Percentiles rank a stretch among this genome's conserved stretches.
Conservation (phyloP, 92 coral and sea anemone genomes). For the Heliopora coerulea region DNA sequence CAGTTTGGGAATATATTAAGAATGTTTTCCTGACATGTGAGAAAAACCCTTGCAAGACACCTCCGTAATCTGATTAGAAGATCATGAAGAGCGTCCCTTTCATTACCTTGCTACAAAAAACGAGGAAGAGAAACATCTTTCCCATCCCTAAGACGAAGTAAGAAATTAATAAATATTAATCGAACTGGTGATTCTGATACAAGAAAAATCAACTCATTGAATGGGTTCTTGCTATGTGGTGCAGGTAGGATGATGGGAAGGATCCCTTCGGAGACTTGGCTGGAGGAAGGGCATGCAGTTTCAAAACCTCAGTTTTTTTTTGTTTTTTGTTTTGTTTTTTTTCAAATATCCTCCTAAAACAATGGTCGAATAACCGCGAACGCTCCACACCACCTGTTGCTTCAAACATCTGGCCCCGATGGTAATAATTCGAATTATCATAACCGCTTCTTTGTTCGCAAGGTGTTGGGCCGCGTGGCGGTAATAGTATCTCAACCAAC, state of each 20-base stretch:
- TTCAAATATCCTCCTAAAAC: neutral
- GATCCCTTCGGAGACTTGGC: too few relatives aligned
- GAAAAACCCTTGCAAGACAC: neutral
- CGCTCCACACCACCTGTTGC: slow-evolving; percentile 36
- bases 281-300: too few relatives aligned
- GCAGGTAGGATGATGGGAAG: neutral
- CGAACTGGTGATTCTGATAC: slow-evolving; percentile 11
- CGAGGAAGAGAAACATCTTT: neutral
- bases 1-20: slow-evolving; percentile 29
- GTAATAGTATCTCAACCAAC: slow-evolving; percentile 20
- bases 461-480: slow-evolving; percentile 41
- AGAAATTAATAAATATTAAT: slow-evolving; percentile 23
- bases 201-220: neutral
- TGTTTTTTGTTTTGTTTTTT: neutral
- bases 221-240: neutral
- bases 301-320: too few relatives aligned
- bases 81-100: neutral
- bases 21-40: neutral
- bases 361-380: neutral
- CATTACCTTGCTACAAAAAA: slow-evolving; percentile 11
- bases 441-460: slow-evolving; percentile 37
- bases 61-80: neutral
- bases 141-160: neutral
- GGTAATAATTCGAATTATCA: slow-evolving; percentile 16
- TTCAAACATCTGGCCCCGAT: slow-evolving; percentile 32